These are phyloP conservation scores for Trachymyrmex septentrionalis DNA, from an alignment of 1,140 invertebrate species.

Conservation along the genomic window DNA sequence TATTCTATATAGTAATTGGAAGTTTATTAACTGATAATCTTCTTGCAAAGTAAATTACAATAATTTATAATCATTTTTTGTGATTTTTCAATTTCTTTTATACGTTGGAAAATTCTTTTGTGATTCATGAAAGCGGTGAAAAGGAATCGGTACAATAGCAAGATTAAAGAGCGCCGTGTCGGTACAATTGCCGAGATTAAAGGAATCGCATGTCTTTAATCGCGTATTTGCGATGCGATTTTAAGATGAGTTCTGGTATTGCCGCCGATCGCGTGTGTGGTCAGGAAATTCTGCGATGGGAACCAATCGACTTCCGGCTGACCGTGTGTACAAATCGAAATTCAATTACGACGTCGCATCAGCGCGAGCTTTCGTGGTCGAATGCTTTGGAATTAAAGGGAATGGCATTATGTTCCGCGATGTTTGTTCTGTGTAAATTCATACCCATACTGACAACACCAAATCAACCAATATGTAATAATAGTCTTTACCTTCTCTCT, in stretches of 20 bases:
- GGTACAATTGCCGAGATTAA: not conserved
- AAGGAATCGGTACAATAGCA: not conserved
- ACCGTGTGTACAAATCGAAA: slow-evolving; percentile 48
- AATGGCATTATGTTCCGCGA: slow-evolving; percentile 17
- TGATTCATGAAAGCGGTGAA: not conserved
- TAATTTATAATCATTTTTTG: not conserved
- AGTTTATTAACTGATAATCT: not conserved
- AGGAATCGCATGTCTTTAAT: slow-evolving; percentile 8
- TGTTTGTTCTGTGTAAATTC: slow-evolving; percentile 32
- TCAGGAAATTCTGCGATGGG: slow-evolving; percentile 29
- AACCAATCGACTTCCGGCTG: slow-evolving; percentile 58
- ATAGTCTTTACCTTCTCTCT: not conserved
- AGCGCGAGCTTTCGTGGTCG: slow-evolving; percentile 27
- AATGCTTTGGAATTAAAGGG: slow-evolving; percentile 47
- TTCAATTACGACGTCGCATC: slow-evolving; percentile 49
- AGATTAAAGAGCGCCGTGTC: not conserved
- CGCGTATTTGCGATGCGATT: not conserved
- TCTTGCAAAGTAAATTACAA: not conserved
- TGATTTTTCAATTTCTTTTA: not conserved
- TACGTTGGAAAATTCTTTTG: slow-evolving; percentile 16
- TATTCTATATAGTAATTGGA: not conserved
- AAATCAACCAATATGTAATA: slow-evolving; percentile 30
- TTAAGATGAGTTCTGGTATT: slow-evolving; percentile 10
- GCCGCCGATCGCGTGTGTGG: not conserved
- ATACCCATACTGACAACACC: not conserved